Conservation (phyloP, 2,113 vertebrate species). For the Cisticola juncidis region DNA sequence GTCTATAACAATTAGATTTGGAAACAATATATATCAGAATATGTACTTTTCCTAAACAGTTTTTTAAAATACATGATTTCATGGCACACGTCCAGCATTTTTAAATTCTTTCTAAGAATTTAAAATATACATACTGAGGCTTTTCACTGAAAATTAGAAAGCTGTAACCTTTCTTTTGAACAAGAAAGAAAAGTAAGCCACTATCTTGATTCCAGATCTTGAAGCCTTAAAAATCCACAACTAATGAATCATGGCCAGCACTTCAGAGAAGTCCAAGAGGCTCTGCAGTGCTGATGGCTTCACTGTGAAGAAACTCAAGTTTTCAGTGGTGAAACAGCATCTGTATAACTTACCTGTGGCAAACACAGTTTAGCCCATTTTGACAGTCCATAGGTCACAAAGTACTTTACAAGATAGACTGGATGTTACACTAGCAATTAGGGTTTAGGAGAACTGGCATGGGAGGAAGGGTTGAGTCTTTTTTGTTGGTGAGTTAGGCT, state of each 20-base stretch:
- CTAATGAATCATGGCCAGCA: neutral
- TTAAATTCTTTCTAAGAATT: neutral
- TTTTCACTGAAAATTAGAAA: neutral
- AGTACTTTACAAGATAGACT: neutral
- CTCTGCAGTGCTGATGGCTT: neutral
- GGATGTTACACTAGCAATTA: neutral
- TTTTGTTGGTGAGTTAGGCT: neutral
- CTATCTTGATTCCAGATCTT: neutral
- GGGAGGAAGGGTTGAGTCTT: neutral
- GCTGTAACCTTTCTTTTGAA: neutral
- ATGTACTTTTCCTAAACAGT: neutral
- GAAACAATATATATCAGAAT: neutral
- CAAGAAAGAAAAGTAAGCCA: neutral
- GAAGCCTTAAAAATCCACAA: neutral
- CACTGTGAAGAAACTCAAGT: neutral
- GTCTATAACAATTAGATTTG: neutral
- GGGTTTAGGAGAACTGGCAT: neutral
- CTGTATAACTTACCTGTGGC: neutral
- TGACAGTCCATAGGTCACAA: neutral
- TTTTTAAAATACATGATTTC: neutral
- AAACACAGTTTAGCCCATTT: neutral
- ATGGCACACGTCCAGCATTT: neutral
- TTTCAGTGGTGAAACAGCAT: neutral
- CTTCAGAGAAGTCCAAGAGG: neutral
- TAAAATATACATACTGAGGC: neutral